phyloP scores from a whole-genome alignment of 1,140 invertebrate species.

The Heliconius nattereri region DNA sequence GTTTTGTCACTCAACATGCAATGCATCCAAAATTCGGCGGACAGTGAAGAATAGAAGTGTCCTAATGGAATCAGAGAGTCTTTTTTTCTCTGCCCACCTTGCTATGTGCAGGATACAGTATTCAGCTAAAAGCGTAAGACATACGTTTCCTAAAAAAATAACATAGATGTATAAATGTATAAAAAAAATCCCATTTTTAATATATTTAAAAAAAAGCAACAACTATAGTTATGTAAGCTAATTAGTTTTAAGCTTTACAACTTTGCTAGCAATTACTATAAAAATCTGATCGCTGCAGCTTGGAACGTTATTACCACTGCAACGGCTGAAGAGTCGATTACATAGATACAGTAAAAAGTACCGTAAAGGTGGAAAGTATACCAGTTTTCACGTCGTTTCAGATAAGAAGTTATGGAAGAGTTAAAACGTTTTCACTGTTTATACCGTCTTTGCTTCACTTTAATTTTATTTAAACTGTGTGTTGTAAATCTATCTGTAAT shows the following conservation, averaged over 20 bases:
- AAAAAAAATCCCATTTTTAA: too few relatives aligned
- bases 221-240: background rate
- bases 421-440: constrained; percentile 2
- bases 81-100: too few relatives aligned
- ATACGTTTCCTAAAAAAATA: too few relatives aligned
- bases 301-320: constrained; percentile 12
- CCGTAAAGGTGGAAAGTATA: constrained; percentile 24
- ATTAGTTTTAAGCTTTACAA: background rate
- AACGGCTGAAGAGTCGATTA: constrained; percentile 25
- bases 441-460: background rate
- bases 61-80: too few relatives aligned
- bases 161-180: too few relatives aligned
- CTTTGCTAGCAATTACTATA: constrained; percentile 1
- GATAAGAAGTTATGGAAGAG: constrained; percentile 27
- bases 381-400: constrained; percentile 15
- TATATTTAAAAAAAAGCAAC: background rate
- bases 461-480: background rate
- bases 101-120: too few relatives aligned
- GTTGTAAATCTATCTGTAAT: background rate
- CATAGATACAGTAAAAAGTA: constrained; percentile 21
- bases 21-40: too few relatives aligned
- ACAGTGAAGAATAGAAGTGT: too few relatives aligned
- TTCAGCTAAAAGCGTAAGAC: too few relatives aligned
- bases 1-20: too few relatives aligned
- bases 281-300: constrained; percentile 15